Conservation (phyloP, 1,140 invertebrate genomes). For the Zophobas morio region DNA sequence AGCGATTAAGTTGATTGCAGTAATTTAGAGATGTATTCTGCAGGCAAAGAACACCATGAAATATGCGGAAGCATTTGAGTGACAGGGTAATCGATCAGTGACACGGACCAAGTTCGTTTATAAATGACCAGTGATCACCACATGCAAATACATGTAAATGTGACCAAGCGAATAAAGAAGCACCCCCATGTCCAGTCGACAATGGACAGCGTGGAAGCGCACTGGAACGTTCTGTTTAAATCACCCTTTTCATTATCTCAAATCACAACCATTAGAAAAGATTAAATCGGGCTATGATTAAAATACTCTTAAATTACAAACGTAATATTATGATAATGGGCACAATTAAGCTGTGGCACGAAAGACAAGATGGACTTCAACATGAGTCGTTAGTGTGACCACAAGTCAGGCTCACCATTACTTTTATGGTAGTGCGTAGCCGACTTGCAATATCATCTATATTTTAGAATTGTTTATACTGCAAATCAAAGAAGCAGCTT, state of each 20-base stretch:
- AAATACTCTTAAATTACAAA: slow-evolving; percentile 44
- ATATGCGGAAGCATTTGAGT: slow-evolving; percentile 61
- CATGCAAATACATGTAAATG: slow-evolving; percentile 66
- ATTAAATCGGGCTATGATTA: slow-evolving; percentile 43
- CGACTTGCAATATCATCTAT: too few species aligned
- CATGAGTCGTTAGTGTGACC: too few species aligned
- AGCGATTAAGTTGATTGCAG: slow-evolving; percentile 56
- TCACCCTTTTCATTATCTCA: slow-evolving; percentile 48
- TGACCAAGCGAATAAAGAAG: slow-evolving; percentile 48
- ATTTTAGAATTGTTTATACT: too few species aligned
- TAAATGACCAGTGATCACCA: slow-evolving; percentile 64
- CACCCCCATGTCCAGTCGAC: slow-evolving; percentile 46
- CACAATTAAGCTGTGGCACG: slow-evolving; percentile 4
- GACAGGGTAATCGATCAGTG: slow-evolving; percentile 66
- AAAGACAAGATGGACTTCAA: too few species aligned
- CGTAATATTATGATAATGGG: slow-evolving; percentile 27
- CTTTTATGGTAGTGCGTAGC: too few species aligned
- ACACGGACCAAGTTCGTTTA: slow-evolving; percentile 63
- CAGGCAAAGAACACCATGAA: slow-evolving; percentile 54
- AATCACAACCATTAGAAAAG: slow-evolving; percentile 44
- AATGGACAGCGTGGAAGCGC: slow-evolving; percentile 35
- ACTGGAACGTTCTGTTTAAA: slow-evolving; percentile 40
- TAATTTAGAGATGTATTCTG: slow-evolving; percentile 54
- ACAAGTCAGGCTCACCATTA: too few species aligned
- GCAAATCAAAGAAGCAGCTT: too few species aligned